phyloP scores from a whole-genome alignment of 2,888 invertebrate genomes.

The Eretmocerus hayati region DNA sequence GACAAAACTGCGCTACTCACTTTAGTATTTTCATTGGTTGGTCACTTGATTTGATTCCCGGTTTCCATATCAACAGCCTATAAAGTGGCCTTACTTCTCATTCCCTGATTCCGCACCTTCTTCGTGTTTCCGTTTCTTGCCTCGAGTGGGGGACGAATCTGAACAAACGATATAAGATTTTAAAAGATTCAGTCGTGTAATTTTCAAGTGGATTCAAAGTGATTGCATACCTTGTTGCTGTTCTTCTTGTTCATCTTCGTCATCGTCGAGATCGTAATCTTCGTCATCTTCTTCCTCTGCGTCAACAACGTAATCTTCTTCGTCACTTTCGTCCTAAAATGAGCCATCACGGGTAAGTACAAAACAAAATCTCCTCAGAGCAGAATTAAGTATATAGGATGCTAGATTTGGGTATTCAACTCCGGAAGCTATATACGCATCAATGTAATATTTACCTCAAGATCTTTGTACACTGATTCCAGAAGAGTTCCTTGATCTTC shows the following conservation, averaged over 20 bases:
- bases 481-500: slow-evolving; percentile 63
- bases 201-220: neutral
- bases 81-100: slow-evolving; percentile 32
- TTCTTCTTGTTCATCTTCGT: slow-evolving; percentile 44
- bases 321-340: slow-evolving; percentile 51
- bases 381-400: neutral
- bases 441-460: slow-evolving; percentile 53
- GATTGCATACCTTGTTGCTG: slow-evolving; percentile 22
- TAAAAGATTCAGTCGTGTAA: neutral
- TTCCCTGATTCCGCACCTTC: slow-evolving; percentile 51
- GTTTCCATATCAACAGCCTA: slow-evolving; percentile 40
- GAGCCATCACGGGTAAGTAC: neutral
- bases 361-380: too few relatives aligned
- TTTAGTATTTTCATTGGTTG: slow-evolving; percentile 43
- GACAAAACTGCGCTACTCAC: slow-evolving; percentile 42
- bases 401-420: too few relatives aligned
- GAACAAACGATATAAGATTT: slow-evolving; percentile 1
- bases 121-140: slow-evolving; percentile 68
- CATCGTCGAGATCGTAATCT: slow-evolving; percentile 44
- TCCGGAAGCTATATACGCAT: too few relatives aligned
- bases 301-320: slow-evolving; percentile 60
- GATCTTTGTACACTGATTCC: slow-evolving; percentile 62
- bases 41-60: slow-evolving; percentile 45
- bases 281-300: slow-evolving; percentile 56
- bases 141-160: slow-evolving; percentile 53